Conservation (phyloP, 2,797 vertebrate species). For the Astyanax mexicanus region DNA sequence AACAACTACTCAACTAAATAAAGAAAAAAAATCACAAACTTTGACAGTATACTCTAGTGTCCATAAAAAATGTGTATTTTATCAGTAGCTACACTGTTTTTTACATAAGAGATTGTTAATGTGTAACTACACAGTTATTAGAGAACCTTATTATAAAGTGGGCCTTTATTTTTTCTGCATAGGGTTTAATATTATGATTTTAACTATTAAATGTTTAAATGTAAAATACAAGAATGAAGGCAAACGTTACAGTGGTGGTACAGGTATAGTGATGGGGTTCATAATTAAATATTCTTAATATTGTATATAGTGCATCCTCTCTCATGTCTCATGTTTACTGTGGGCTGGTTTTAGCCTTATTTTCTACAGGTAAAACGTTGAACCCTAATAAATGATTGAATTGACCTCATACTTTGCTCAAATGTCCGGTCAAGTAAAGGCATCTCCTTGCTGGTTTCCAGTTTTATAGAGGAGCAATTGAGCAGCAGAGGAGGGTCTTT, state of each 20-base stretch:
- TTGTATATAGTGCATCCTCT: background rate
- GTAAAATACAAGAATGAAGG: no score
- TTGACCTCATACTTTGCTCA: conserved; percentile 47
- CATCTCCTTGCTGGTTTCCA: conserved; percentile 53
- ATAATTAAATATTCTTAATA: background rate
- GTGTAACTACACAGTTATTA: no score
- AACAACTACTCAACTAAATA: no score
- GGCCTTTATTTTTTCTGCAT: no score
- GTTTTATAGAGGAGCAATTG: conserved; percentile 43
- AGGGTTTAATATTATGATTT: no score
- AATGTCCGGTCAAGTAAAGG: conserved; percentile 21
- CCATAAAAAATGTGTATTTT: no score
- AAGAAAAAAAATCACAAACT: no score
- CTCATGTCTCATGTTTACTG: background rate
- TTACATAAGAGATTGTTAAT: no score
- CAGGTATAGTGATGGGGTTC: background rate
- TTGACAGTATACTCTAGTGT: no score
- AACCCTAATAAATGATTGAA: conserved; percentile 58
- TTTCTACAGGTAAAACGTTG: conserved; percentile 62
- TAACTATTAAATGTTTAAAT: no score
- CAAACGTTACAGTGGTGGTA: background rate
- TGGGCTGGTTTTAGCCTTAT: background rate
- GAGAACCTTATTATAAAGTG: no score
- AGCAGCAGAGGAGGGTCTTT: conserved; percentile 56
- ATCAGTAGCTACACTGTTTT: no score